Percentiles rank a stretch among this genome's conserved stretches.
phyloP scores from a whole-genome alignment of 2,888 invertebrate species.

The Caenorhabditis wallacei region DNA sequence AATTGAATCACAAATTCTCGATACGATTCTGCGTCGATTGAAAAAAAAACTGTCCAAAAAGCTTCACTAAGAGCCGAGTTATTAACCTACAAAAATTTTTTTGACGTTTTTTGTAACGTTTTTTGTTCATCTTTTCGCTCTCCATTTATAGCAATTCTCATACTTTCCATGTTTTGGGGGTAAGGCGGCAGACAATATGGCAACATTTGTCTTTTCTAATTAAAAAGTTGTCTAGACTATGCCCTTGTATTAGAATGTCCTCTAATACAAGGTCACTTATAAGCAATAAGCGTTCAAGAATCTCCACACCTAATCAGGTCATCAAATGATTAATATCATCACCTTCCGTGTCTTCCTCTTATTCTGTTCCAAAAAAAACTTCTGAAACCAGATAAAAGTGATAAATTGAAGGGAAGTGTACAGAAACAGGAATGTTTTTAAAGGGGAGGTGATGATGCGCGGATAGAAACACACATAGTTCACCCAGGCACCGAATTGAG shows the following conservation, averaged over 20 bases:
- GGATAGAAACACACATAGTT: background rate
- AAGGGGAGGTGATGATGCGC: background rate
- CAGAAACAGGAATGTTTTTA: conserved; percentile 30
- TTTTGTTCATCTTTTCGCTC: no score
- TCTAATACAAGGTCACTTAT: background rate
- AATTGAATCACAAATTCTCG: no score
- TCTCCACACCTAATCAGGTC: conserved; percentile 7
- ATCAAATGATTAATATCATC: conserved; percentile 23
- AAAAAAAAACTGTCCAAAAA: no score
- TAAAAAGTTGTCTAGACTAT: no score
- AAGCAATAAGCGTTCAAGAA: background rate
- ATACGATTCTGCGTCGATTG: no score
- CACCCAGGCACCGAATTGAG: conserved; percentile 1
- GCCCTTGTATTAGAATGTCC: background rate
- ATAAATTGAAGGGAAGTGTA: conserved; percentile 1
- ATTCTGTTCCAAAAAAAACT: conserved; percentile 10
- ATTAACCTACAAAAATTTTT: no score
- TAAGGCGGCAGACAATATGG: conserved; percentile 29
- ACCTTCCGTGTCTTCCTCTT: conserved; percentile 8
- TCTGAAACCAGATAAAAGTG: conserved; percentile 16
- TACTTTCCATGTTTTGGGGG: no score
- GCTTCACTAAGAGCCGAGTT: no score
- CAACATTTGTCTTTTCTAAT: background rate
- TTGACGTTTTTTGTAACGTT: no score
- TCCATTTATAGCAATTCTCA: no score